Evolutionary conservation across 2,797 vertebrate species (phyloP), one percentile per base, ranked within the genome.

Genomic region (Craterocephalus amniculus): DNA sequence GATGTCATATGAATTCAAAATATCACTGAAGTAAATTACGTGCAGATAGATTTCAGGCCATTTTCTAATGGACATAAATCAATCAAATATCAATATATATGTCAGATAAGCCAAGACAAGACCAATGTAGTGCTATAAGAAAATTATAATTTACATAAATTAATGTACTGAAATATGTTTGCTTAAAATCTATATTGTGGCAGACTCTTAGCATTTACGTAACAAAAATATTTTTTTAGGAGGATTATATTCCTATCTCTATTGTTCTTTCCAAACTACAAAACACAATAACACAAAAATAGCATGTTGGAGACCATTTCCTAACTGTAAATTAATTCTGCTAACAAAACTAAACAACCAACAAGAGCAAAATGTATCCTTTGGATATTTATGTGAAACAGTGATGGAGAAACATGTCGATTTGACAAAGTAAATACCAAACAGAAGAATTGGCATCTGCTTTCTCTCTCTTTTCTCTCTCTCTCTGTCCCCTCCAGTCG

Each of bases 1-100:
- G 27, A n/a, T 68, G n/a, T 51, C 45, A 6, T n/a, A 2, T 36
- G 1, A 65, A 48, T 58, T 72, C 3, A 70, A 60, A 59, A 1
- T 45, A 40, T 14, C 24, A 58, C 22, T 35, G 16, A 40, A 40
- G 38, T 18, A 40, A 1, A 56, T 3, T 45, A 43, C 27, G 35
- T n/a, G 16, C 2, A 40, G 38, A 52, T 18, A 27, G 14, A 29
- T 54, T 54, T 20, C 1, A 54, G 18, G 22, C n/a, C 18, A n/a
- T 55, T 14, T n/a, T 14, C 14, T 31, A 9, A 20, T 29, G 20
- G 45, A n/a, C 18, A 40, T 18, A 18, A 40, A 65, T 52, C 48
- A 38, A 35, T 12, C 3, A 51, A 14, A 35, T 24, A 40, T 14
- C 36, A 38, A 5, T 38, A 0, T 24, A 32, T 26, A 5, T 51